Percentiles rank a stretch among this genome's conserved stretches.
phyloP scores from a whole-genome alignment of 2,113 vertebrate genomes.

The Stigmatopora nigra region DNA sequence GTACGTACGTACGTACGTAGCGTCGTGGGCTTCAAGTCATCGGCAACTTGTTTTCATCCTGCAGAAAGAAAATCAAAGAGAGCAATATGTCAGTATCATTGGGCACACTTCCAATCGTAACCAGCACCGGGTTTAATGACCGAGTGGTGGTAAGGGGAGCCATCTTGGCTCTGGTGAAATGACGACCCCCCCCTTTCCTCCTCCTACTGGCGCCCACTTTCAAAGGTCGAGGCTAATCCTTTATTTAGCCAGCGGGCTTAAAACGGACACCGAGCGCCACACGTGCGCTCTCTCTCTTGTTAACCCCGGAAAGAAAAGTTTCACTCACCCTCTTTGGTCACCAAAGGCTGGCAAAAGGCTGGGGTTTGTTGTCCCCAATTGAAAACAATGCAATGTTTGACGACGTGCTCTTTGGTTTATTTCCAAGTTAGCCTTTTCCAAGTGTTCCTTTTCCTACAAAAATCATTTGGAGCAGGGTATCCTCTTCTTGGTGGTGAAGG shows the following conservation, averaged over 20 bases:
- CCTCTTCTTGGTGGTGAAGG: no score
- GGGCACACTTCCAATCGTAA: neutral
- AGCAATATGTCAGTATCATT: neutral
- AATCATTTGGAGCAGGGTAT: no score
- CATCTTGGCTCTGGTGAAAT: neutral
- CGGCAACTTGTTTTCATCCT: neutral
- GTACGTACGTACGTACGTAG: neutral
- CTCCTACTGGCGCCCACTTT: constrained; percentile 24
- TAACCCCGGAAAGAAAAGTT: constrained; percentile 8
- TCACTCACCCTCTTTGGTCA: no score
- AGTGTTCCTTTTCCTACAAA: no score
- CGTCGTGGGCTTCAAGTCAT: neutral
- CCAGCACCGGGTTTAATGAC: neutral
- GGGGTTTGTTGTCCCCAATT: no score
- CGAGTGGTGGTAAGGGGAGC: neutral
- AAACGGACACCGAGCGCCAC: constrained; percentile 30
- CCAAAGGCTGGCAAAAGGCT: no score
- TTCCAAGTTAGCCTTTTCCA: no score
- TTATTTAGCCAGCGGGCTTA: constrained; percentile 44
- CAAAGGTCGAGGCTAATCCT: constrained; percentile 47
- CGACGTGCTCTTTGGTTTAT: no score
- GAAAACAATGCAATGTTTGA: no score
- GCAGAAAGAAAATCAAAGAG: no score
- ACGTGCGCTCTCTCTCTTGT: no score
- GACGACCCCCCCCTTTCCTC: neutral